These are phyloP conservation scores for Lagenorhynchus albirostris DNA, from an alignment of 2,113 vertebrate genomes.

Conservation along the genomic window DNA sequence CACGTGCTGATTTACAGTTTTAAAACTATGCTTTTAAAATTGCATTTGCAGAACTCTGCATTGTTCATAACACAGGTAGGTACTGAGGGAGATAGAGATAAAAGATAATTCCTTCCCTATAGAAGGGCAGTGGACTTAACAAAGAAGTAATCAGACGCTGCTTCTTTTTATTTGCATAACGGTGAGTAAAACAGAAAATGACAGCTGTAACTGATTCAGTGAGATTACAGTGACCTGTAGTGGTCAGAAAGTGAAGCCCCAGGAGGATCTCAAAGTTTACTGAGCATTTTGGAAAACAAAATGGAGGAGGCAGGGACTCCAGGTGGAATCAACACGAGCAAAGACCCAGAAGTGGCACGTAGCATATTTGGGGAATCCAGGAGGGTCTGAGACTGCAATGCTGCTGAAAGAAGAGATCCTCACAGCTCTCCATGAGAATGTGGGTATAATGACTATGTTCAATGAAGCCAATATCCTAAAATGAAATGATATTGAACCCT, in stretches of 20 bases:
- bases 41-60: neutral
- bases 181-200: neutral
- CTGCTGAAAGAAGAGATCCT: neutral
- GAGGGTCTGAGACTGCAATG: neutral
- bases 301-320: neutral
- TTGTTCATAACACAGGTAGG: neutral
- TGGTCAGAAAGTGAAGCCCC: neutral
- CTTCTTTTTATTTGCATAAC: neutral
- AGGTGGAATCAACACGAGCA: too few species aligned
- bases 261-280: neutral
- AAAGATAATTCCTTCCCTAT: neutral
- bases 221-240: neutral
- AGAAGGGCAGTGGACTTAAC: neutral
- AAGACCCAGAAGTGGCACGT: neutral
- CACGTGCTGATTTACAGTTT: neutral
- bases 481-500: neutral
- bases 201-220: neutral
- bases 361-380: fast-evolving
- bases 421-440: neutral
- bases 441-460: fast-evolving
- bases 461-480: neutral
- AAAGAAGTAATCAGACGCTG: neutral
- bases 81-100: neutral
- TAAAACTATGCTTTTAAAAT: neutral
- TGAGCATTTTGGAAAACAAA: neutral